A percentile compares a stretch with the other conserved stretches of the same genome.
Conservation (phyloP, 2,888 invertebrate species). For the Diadegma fenestrale region DNA sequence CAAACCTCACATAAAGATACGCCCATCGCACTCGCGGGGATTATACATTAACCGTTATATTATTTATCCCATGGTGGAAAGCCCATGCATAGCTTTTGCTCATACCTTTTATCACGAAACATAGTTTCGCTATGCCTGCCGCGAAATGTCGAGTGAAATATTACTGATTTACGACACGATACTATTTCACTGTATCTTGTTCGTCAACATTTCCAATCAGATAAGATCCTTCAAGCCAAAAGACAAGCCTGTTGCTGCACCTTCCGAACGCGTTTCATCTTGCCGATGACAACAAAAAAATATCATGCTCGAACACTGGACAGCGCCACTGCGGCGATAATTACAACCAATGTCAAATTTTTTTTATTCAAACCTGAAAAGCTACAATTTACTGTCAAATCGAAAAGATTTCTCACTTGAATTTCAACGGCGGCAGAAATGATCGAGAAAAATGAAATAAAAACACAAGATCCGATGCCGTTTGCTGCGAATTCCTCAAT, state of each 20-base stretch:
- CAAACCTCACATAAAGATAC: slow-evolving; percentile 67
- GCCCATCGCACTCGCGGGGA: slow-evolving; percentile 75
- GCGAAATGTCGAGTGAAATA: slow-evolving; percentile 14
- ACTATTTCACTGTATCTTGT: slow-evolving; percentile 10
- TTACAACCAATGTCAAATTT: neutral
- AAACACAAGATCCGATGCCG: no score
- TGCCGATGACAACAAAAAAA: neutral
- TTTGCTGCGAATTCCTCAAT: no score
- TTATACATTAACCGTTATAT: slow-evolving; percentile 79
- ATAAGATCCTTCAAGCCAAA: neutral
- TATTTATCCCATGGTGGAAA: slow-evolving; percentile 75
- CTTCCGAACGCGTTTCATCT: slow-evolving; percentile 5
- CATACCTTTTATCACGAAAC: slow-evolving; percentile 17
- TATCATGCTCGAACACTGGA: neutral
- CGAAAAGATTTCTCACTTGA: neutral
- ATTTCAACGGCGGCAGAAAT: neutral
- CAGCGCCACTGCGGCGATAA: neutral
- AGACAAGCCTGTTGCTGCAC: neutral
- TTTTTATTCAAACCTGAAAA: neutral
- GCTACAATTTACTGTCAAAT: neutral
- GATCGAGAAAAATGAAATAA: no score
- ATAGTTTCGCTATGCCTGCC: slow-evolving; percentile 20
- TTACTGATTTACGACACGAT: slow-evolving; percentile 26
- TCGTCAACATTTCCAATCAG: slow-evolving; percentile 13
- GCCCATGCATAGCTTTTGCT: slow-evolving; percentile 27